A percentile compares a stretch with the other conserved stretches of the same genome.
phyloP scores from a whole-genome alignment of 2,888 invertebrate genomes.

The Timandra comae region DNA sequence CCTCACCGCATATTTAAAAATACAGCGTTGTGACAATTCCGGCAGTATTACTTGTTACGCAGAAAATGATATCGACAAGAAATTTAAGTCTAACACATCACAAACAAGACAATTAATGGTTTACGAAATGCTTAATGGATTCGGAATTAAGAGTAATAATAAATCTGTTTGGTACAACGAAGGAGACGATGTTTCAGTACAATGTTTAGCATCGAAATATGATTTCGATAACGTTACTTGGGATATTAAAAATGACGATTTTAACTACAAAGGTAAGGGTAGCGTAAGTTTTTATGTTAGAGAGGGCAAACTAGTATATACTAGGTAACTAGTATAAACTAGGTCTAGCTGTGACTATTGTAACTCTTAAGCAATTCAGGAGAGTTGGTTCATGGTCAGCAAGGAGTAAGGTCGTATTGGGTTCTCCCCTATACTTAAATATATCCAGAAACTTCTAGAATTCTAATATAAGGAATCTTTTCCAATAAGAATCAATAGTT shows the following conservation, averaged over 20 bases:
- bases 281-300: no score
- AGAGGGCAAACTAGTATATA: no score
- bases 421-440: no score
- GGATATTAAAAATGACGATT: constrained; percentile 24
- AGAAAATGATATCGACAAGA: constrained; percentile 16
- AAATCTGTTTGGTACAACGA: constrained; percentile 41
- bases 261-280: no score
- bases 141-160: constrained; percentile 39
- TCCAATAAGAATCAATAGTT: no score
- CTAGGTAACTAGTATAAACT: no score
- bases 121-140: constrained; percentile 49
- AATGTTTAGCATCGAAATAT: constrained; percentile 53
- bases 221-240: constrained; percentile 48
- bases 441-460: no score
- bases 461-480: no score
- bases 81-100: not conserved
- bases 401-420: no score
- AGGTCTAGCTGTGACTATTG: no score
- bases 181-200: constrained; percentile 32
- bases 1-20: constrained; percentile 31
- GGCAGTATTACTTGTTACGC: constrained; percentile 50
- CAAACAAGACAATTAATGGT: constrained; percentile 32
- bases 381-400: no score
- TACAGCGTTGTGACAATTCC: constrained; percentile 26
- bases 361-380: no score